These are phyloP conservation scores for Ciconia maguari DNA, from an alignment of 2,113 vertebrate species.

Conservation along the genomic window DNA sequence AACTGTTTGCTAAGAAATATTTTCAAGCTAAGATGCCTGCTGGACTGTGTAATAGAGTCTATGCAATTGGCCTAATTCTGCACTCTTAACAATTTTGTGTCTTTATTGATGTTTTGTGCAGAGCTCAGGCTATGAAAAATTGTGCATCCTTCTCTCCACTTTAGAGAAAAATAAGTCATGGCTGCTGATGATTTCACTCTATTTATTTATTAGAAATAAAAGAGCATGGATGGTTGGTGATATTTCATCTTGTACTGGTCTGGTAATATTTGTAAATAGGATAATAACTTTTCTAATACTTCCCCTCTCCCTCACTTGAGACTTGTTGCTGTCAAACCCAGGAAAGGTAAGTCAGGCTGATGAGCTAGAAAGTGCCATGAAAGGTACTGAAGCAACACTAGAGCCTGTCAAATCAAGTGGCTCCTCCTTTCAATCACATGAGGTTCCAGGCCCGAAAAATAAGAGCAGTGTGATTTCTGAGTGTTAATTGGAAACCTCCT, in stretches of 20 bases:
- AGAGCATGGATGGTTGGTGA: background rate
- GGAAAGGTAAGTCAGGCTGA: background rate
- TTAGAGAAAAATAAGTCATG: background rate
- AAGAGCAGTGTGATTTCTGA: background rate
- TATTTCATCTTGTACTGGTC: background rate
- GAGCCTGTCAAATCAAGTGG: conserved; percentile 23
- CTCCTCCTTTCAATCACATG: conserved; percentile 42
- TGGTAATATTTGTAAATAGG: conserved; percentile 5
- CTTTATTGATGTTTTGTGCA: background rate
- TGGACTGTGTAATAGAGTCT: background rate
- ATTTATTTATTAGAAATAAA: conserved; percentile 19
- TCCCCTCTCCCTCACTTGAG: background rate
- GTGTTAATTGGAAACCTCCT: background rate
- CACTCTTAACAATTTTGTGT: background rate
- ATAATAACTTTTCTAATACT: background rate
- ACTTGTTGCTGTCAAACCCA: conserved; percentile 36
- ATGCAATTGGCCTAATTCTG: background rate
- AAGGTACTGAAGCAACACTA: conserved; percentile 53
- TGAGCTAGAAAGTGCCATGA: conserved; percentile 18
- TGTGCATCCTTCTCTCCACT: background rate
- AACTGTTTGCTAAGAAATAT: background rate
- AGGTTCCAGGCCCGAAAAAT: background rate
- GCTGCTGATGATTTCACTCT: background rate
- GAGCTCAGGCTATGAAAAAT: background rate
- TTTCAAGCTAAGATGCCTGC: background rate